phyloP scores from a whole-genome alignment of 2,797 vertebrate species.

The Sebastes oblongus region DNA sequence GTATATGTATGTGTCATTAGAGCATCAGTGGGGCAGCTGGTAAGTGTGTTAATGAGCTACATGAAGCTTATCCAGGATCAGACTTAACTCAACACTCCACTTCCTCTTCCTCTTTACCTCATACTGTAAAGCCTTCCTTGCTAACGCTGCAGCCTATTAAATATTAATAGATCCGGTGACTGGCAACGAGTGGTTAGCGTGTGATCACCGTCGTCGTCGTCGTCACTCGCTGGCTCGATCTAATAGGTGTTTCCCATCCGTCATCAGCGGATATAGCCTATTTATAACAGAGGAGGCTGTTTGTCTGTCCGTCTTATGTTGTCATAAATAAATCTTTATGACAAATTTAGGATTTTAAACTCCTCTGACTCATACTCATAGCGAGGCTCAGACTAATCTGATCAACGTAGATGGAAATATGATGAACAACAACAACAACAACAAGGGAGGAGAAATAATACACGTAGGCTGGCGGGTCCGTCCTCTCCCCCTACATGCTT shows the following conservation, averaged over 20 bases:
- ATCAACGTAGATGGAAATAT: slow-evolving; percentile 17
- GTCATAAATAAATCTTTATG: not conserved
- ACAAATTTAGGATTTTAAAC: slow-evolving; percentile 20
- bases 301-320: not conserved
- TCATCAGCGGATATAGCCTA: not conserved
- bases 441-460: too few relatives aligned
- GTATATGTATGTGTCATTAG: not conserved
- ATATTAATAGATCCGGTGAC: slow-evolving; percentile 16
- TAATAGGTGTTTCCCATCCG: slow-evolving; percentile 18
- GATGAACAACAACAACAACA: not conserved
- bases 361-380: not conserved
- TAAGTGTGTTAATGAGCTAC: slow-evolving; percentile 49
- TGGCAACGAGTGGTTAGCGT: not conserved
- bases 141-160: slow-evolving; percentile 47
- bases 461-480: not conserved
- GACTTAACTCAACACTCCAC: slow-evolving; percentile 29
- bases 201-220: not conserved
- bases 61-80: slow-evolving; percentile 44
- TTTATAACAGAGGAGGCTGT: not conserved
- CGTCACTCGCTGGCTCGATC: not conserved
- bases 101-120: not conserved
- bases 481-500: too few relatives aligned
- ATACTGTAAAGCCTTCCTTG: slow-evolving; percentile 15
- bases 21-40: slow-evolving; percentile 25
- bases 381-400: slow-evolving; percentile 2